Conservation (phyloP, 2,888 invertebrate genomes). For the Mimachlamys varia region DNA sequence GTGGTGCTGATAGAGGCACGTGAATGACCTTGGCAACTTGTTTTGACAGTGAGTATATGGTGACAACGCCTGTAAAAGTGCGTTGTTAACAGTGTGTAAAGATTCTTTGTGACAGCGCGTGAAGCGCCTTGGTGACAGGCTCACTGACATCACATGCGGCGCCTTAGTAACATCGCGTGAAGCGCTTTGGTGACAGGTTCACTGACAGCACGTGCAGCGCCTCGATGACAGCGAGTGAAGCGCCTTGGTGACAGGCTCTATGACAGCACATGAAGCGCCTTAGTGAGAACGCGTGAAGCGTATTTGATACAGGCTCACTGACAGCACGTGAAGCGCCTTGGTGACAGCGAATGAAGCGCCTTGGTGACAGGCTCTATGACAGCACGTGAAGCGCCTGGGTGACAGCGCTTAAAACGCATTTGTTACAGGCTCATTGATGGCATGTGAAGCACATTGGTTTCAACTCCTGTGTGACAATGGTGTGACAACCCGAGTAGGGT, state of each 20-base stretch:
- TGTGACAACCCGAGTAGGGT: neutral
- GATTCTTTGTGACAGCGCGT: neutral
- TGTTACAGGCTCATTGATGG: too few species aligned
- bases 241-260: too few species aligned
- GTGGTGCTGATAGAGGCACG: neutral
- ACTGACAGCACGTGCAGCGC: neutral
- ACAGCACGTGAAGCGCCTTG: neutral
- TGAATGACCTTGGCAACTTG: too few species aligned
- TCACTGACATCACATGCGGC: too few species aligned
- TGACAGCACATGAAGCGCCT: neutral
- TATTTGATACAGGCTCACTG: too few species aligned
- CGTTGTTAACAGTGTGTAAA: neutral
- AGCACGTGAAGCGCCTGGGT: neutral
- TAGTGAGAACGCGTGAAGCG: neutral
- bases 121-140: neutral
- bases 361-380: too few species aligned
- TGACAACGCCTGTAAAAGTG: neutral
- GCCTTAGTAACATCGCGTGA: neutral
- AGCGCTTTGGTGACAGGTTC: neutral
- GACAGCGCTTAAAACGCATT: neutral
- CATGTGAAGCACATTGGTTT: too few species aligned
- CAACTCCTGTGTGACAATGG: neutral
- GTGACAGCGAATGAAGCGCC: neutral
- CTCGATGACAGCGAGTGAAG: neutral
- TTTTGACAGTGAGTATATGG: too few species aligned